A percentile compares a stretch with the other conserved stretches of the same genome.
These are phyloP conservation scores for Drosophila anceps DNA, from an alignment of 2,888 invertebrate genomes.

Conservation along the genomic window DNA sequence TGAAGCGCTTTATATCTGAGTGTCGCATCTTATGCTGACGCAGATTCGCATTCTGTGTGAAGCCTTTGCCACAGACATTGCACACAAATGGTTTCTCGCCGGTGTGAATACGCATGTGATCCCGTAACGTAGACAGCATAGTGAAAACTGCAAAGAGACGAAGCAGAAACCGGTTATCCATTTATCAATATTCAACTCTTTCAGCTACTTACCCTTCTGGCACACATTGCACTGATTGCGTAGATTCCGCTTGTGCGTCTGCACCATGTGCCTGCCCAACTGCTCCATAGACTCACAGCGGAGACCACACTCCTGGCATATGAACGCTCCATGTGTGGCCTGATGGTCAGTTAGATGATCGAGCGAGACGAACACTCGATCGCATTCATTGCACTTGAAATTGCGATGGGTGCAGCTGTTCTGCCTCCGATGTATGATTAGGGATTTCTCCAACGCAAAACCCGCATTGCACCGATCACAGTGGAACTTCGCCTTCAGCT, in stretches of 20 bases:
- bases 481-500: conserved; percentile 58
- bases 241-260: conserved; percentile 85
- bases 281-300: conserved; percentile 85
- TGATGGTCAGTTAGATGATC: conserved; percentile 87
- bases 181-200: neutral
- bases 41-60: conserved; percentile 88
- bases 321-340: conserved; percentile 70
- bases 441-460: conserved; percentile 81
- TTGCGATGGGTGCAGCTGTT: conserved; percentile 86
- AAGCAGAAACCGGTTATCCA: neutral
- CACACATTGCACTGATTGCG: conserved; percentile 86
- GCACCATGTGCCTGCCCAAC: conserved; percentile 86
- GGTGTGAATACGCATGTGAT: conserved; percentile 87
- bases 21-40: conserved; percentile 87
- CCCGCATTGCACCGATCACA: conserved; percentile 84
- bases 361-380: conserved; percentile 87
- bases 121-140: conserved; percentile 87
- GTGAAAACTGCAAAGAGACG: conserved; percentile 82
- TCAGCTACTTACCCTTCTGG: conserved; percentile 74
- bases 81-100: conserved; percentile 87
- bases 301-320: conserved; percentile 84
- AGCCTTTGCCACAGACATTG: conserved; percentile 87
- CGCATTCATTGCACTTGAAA: conserved; percentile 85
- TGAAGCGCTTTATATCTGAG: conserved; percentile 86
- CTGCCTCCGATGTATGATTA: conserved; percentile 82